Conservation (phyloP, 2,888 invertebrate species). For the Conomelus anceps region DNA sequence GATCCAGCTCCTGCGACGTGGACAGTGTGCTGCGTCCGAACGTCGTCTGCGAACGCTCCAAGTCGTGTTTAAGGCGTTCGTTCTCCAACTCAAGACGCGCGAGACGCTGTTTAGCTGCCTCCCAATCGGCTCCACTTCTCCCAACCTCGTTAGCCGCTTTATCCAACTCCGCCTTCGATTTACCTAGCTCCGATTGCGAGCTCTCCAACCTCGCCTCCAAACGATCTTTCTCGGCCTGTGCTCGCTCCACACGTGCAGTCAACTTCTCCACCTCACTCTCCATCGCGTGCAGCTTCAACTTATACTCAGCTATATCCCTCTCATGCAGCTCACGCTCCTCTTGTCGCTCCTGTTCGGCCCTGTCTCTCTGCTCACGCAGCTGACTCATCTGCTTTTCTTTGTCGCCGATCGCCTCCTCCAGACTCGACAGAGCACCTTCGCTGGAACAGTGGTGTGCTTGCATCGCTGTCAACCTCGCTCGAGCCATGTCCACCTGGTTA, state of each 20-base stretch:
- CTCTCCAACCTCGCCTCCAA: constrained; percentile 86
- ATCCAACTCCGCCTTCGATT: constrained; percentile 88
- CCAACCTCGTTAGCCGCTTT: constrained; percentile 86
- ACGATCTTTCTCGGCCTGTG: constrained; percentile 83
- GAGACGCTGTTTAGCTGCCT: constrained; percentile 72
- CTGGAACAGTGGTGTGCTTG: constrained; percentile 91
- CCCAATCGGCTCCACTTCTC: constrained; percentile 83
- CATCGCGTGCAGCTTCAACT: constrained; percentile 84
- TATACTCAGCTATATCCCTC: constrained; percentile 88
- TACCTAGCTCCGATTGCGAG: constrained; percentile 87
- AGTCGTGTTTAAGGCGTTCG: constrained; percentile 76
- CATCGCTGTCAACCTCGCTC: constrained; percentile 83
- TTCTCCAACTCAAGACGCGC: constrained; percentile 84
- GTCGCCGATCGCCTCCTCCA: constrained; percentile 92
- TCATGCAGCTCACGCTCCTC: constrained; percentile 81
- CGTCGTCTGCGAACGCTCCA: constrained; percentile 75
- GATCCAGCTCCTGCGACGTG: constrained; percentile 74
- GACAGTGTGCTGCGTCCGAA: constrained; percentile 76
- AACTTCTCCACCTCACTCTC: constrained; percentile 89
- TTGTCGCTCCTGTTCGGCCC: constrained; percentile 91
- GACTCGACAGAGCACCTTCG: constrained; percentile 83
- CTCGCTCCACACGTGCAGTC: constrained; percentile 78
- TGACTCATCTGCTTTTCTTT: constrained; percentile 97
- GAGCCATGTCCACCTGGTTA: constrained; percentile 92
- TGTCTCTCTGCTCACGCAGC: constrained; percentile 85